Evolutionary conservation across 2,113 vertebrate species (phyloP).

Genomic region (Hiodon tergisus): DNA sequence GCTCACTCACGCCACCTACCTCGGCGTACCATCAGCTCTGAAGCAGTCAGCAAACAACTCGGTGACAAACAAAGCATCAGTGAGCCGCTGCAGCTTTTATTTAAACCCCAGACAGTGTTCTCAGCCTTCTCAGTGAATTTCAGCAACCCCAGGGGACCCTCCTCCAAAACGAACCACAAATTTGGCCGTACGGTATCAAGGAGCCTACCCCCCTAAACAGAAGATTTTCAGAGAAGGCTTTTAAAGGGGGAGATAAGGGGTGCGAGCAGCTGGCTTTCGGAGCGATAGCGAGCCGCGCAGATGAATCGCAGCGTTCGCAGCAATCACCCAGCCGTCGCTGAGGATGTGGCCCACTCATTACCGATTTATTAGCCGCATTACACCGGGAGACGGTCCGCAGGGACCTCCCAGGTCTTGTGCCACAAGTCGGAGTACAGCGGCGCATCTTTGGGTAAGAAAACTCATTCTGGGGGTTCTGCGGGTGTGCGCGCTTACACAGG

Average conservation of each 20-base stretch:
- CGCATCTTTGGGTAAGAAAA: constrained; percentile 22
- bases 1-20: not conserved
- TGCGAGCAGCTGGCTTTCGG: not conserved
- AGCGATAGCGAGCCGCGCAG: not conserved
- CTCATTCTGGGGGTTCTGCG: not conserved
- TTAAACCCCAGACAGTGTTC: too few relatives aligned
- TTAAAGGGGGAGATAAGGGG: constrained; percentile 31
- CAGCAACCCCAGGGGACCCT: not conserved
- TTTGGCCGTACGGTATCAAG: not conserved
- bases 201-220: constrained; percentile 11
- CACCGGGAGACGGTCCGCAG: constrained; percentile 19
- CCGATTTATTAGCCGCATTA: constrained; percentile 28
- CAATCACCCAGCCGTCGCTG: constrained; percentile 34
- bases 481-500: not conserved
- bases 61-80: too few relatives aligned
- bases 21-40: too few relatives aligned
- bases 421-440: constrained; percentile 36
- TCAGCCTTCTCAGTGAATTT: too few relatives aligned
- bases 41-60: too few relatives aligned
- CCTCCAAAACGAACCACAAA: not conserved
- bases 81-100: too few relatives aligned
- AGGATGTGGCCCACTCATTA: constrained; percentile 30
- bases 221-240: constrained; percentile 19
- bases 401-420: constrained; percentile 14
- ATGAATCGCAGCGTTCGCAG: constrained; percentile 27